These are phyloP conservation scores for Molorchus minor DNA, from an alignment of 2,888 invertebrate species.

Conservation along the genomic window DNA sequence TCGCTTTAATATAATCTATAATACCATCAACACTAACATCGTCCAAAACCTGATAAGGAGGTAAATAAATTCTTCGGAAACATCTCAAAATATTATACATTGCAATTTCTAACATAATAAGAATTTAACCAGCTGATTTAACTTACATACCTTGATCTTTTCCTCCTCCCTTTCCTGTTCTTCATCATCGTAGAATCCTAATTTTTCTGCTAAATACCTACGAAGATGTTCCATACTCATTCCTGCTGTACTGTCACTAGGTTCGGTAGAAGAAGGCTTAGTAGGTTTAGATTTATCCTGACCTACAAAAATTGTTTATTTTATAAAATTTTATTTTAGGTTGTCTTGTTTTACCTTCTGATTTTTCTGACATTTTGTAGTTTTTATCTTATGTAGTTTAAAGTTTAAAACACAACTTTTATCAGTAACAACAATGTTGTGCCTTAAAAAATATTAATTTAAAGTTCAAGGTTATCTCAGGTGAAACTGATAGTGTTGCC, in stretches of 20 bases:
- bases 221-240: conserved; percentile 71
- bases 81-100: conserved; percentile 1
- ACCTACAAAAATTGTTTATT: not conserved
- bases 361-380: conserved; percentile 1
- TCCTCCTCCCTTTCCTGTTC: conserved; percentile 53
- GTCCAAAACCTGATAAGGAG: conserved; percentile 29
- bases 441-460: too few relatives aligned
- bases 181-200: conserved; percentile 67
- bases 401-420: too few relatives aligned
- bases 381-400: too few relatives aligned
- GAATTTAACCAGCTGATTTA: not conserved
- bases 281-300: not conserved
- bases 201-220: conserved; percentile 72
- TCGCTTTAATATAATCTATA: conserved; percentile 79
- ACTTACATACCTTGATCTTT: conserved; percentile 43
- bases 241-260: conserved; percentile 31
- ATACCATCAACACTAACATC: conserved; percentile 80
- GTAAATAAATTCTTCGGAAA: not conserved
- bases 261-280: not conserved
- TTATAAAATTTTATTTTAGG: too few relatives aligned
- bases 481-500: too few relatives aligned
- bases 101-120: not conserved
- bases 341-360: not conserved
- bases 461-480: too few relatives aligned
- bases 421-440: too few relatives aligned